Evolutionary conservation across 1,140 invertebrate species (phyloP).

Genomic region (Hylaeus volcanicus): DNA sequence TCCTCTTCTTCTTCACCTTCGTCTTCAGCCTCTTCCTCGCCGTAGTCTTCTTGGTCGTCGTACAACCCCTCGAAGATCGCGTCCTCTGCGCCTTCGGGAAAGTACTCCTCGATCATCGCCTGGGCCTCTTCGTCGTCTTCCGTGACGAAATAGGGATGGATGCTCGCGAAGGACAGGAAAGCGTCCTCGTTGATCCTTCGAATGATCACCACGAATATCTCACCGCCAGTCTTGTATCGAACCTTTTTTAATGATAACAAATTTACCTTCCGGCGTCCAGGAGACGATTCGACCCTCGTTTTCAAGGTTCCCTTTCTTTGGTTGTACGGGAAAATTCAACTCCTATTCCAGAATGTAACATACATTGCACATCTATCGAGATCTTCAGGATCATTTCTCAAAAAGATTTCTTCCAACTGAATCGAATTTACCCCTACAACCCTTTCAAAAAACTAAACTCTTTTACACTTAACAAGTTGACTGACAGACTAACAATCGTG

Average conservation of each 20-base stretch:
- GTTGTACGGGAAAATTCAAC: too few relatives aligned
- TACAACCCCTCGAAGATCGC: conserved; percentile 25
- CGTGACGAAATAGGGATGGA: conserved; percentile 66
- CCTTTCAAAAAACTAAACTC: too few relatives aligned
- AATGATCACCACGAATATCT: conserved; percentile 70
- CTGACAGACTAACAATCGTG: too few relatives aligned
- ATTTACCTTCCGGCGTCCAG: neutral
- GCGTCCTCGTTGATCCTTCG: conserved; percentile 66
- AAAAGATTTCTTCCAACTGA: too few relatives aligned
- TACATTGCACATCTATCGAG: too few relatives aligned
- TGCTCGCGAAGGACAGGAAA: conserved; percentile 72
- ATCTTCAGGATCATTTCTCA: too few relatives aligned
- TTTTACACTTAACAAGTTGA: too few relatives aligned
- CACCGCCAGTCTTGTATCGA: conserved; percentile 65
- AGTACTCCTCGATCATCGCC: conserved; percentile 66
- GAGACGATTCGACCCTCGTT: neutral
- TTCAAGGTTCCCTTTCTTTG: too few relatives aligned
- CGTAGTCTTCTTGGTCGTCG: conserved; percentile 44
- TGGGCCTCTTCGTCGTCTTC: conserved; percentile 64
- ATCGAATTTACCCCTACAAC: too few relatives aligned
- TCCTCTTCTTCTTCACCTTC: conserved; percentile 40
- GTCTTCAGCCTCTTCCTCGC: conserved; percentile 13
- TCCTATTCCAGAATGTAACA: too few relatives aligned
- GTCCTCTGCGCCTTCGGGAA: conserved; percentile 62
- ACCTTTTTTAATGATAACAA: conserved; percentile 50